Evolutionary conservation across 2,113 vertebrate species (phyloP).

Genomic region (Xiphorhynchus elegans): DNA sequence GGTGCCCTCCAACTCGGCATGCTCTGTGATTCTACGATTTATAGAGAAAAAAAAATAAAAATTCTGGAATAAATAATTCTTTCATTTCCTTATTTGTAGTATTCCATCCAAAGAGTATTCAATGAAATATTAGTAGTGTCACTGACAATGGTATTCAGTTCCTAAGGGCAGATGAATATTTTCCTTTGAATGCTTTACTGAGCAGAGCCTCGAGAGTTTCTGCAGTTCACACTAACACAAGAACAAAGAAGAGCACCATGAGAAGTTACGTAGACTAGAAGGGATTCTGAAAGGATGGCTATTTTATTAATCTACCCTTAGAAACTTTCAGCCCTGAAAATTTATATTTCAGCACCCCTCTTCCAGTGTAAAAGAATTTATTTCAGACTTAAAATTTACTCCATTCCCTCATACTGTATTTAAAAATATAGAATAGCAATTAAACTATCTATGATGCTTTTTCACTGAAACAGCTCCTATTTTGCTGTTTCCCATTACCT

Average conservation of each 20-base stretch:
- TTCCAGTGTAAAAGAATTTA: background rate
- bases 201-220: background rate
- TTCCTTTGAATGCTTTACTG: background rate
- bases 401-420: background rate
- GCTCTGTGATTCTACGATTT: background rate
- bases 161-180: background rate
- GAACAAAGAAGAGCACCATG: background rate
- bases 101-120: background rate
- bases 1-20: background rate
- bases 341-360: background rate
- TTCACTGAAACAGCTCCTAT: background rate
- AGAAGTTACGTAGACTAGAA: background rate
- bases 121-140: background rate
- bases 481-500: background rate
- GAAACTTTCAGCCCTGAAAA: background rate
- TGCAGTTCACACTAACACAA: background rate
- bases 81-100: background rate
- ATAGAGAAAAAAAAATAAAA: background rate
- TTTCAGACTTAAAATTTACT: background rate
- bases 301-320: background rate
- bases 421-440: background rate
- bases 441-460: background rate
- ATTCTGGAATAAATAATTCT: background rate
- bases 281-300: background rate
- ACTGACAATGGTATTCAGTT: background rate